Base-by-base conservation (phyloP, 2,797 vertebrate genomes). In the Lutjanus argentimaculatus region DNA sequence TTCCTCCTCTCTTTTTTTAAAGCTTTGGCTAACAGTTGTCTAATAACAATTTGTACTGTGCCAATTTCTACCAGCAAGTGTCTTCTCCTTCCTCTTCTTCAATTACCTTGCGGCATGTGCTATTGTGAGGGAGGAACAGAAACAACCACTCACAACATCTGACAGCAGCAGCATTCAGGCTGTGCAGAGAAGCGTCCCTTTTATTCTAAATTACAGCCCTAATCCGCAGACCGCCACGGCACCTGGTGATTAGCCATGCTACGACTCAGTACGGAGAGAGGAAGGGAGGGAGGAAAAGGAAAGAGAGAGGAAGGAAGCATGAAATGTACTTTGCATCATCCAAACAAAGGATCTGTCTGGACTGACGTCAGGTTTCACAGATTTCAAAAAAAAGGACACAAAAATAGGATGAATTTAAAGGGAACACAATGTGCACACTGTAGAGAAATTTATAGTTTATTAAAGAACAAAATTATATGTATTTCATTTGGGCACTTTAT, bases 31-130 rank as follows among this genome's bases (percentile, higher is more conserved):
- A 75, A 88, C 55, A 67, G 79, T 77, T 67, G 49, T 83, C 82
- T 69, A 88, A 90, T 79, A 90, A 87, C 85, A 86, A 87, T 91
- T 88, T 91, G 73, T 92, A 91, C 85, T 87, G 96, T 98, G 97
- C 97, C 97, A 97, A 97, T 96, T 93, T 88, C 73, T 96, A 96
- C 97, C 97, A 98, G 96, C 95, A 97, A 97, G 97, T 97, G 98
- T 98, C 98, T 98, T 93, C 79, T 89, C 71, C 79, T 83, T 75
- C 84, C 83, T 87, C 73, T 80, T 84, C 85, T 64, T 90, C 75
- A 64, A 6, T 97, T 96, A 93, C 92, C 95, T 94, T 93, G 90
- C 88, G 93, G 94, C 93, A 95, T 93, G 93, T 91, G 91, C 92
- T 95, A 95, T 94, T 94, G 94, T 84, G 79, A 90, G 84, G 78